Evolutionary conservation across 53 echinoderm and acorn worm genomes (phyloP).

Genomic region (Echinarachnius parma): DNA sequence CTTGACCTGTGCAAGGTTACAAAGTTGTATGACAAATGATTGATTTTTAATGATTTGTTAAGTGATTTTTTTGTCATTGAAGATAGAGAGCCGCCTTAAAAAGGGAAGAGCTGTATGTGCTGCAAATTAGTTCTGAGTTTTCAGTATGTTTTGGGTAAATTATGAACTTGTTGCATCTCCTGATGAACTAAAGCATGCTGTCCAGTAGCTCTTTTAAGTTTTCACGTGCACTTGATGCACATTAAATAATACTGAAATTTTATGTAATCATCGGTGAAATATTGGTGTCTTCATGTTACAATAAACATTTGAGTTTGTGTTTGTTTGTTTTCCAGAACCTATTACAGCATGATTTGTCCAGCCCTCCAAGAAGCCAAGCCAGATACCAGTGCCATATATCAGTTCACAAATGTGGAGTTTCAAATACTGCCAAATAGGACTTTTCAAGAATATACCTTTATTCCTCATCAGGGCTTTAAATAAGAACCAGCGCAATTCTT

Average conservation of each 20-base stretch:
- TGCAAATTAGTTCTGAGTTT: not conserved
- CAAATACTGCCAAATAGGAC: too few relatives aligned
- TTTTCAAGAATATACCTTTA: conserved; percentile 1
- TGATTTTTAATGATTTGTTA: conserved; percentile 1
- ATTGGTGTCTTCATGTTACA: not conserved
- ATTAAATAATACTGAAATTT: conserved; percentile 1
- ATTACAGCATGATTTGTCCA: not conserved
- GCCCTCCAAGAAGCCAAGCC: conserved; percentile 1
- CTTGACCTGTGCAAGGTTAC: conserved; percentile 1
- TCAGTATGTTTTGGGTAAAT: not conserved
- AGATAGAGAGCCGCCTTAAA: not conserved
- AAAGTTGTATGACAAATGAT: conserved; percentile 1
- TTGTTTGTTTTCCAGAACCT: not conserved
- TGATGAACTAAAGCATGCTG: conserved; percentile 1
- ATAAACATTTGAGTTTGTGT: not conserved
- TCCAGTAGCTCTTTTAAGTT: not conserved
- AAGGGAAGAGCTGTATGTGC: not conserved
- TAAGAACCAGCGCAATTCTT: not conserved
- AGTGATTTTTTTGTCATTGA: not conserved
- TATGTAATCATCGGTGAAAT: not conserved
- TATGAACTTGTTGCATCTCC: not conserved
- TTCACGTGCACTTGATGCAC: not conserved
- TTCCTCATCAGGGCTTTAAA: conserved; percentile 1
- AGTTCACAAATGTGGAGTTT: too few relatives aligned
- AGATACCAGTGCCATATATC: too few relatives aligned